phyloP scores from a whole-genome alignment of 2,113 vertebrate genomes.

The Ariopsis seemanni region DNA sequence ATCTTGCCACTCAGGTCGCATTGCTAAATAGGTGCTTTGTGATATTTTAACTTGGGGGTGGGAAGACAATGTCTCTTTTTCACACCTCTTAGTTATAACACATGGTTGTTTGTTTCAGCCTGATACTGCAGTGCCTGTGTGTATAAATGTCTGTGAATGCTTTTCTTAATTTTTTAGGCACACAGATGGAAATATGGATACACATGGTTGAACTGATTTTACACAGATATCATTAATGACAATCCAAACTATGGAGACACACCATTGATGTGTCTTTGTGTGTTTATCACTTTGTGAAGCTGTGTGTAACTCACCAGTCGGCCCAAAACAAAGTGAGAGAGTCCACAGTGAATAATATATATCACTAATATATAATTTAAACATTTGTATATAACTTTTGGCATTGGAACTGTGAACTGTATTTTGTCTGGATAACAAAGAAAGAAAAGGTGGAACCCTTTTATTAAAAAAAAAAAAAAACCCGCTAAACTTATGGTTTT shows the following conservation, averaged over 20 bases:
- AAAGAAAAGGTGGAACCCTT: too few relatives aligned
- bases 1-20: conserved; percentile 45
- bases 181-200: neutral
- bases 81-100: conserved; percentile 19
- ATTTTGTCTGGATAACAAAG: too few relatives aligned
- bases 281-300: neutral
- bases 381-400: too few relatives aligned
- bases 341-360: too few relatives aligned
- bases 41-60: conserved; percentile 33
- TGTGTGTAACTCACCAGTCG: neutral
- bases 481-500: too few relatives aligned
- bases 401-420: too few relatives aligned
- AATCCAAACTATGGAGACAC: neutral
- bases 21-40: conserved; percentile 55
- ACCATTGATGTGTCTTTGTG: neutral
- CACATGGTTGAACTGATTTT: neutral
- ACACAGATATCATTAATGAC: neutral
- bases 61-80: conserved; percentile 2
- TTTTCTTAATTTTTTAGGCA: neutral
- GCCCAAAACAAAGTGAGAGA: neutral
- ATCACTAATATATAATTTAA: too few relatives aligned
- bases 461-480: too few relatives aligned
- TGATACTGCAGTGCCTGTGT: neutral
- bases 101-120: neutral
- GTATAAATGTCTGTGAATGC: neutral